Conservation (phyloP, 2,797 vertebrate species). For the Enteromius treurensis region DNA sequence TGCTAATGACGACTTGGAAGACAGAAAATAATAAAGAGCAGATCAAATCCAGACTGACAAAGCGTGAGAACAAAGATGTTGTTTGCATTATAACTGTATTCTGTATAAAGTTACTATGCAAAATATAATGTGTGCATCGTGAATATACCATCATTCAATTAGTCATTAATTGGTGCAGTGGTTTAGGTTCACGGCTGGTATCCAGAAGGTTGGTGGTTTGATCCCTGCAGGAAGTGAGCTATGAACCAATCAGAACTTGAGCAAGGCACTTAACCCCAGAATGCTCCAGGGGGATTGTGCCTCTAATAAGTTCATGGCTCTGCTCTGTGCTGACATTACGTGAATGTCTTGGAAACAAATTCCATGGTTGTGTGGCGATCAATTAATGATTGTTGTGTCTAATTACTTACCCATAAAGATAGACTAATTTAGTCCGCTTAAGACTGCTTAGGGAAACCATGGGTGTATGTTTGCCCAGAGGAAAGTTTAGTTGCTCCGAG, state of each 20-base stretch:
- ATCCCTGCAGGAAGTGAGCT: constrained; percentile 6
- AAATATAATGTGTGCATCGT: neutral
- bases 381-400: constrained; percentile 16
- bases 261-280: constrained; percentile 13
- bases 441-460: neutral
- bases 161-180: neutral
- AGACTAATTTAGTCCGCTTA: constrained; percentile 12
- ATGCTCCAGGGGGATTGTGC: constrained; percentile 4
- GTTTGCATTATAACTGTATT: neutral
- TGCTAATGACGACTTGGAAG: constrained; percentile 38
- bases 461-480: neutral
- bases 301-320: constrained; percentile 10
- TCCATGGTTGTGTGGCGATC: constrained; percentile 12
- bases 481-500: neutral
- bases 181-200: neutral
- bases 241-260: constrained; percentile 21
- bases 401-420: constrained; percentile 4
- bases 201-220: neutral
- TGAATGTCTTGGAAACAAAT: neutral
- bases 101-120: neutral
- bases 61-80: neutral
- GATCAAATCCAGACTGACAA: constrained; percentile 1
- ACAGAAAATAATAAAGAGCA: constrained; percentile 2
- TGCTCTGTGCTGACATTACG: neutral
- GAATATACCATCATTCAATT: neutral